Conservation (phyloP, 2,797 vertebrate genomes). For the Gambelia wislizenii region DNA sequence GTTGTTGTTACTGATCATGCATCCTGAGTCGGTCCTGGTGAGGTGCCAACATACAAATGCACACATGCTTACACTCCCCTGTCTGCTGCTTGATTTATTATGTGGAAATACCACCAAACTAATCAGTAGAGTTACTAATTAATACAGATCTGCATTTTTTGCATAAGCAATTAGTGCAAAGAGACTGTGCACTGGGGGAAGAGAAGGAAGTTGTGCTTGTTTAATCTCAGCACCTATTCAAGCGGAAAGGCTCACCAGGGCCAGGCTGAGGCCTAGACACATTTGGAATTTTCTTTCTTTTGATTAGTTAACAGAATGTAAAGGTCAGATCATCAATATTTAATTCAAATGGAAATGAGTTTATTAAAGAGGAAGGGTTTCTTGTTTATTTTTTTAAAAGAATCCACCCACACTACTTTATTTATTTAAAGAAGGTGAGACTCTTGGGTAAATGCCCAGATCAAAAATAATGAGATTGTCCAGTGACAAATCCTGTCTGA, state of each 20-base stretch:
- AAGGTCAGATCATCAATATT: conserved; percentile 90
- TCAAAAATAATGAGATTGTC: conserved; percentile 78
- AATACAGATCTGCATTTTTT: conserved; percentile 93
- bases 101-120: conserved; percentile 87
- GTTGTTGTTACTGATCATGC: conserved; percentile 64
- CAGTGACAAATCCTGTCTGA: conserved; percentile 70
- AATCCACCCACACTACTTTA: conserved; percentile 66
- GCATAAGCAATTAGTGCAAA: conserved; percentile 90
- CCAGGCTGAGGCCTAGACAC: conserved; percentile 78
- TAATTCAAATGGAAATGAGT: conserved; percentile 83
- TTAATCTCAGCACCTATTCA: conserved; percentile 86
- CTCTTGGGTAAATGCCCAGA: conserved; percentile 71
- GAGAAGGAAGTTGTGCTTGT: conserved; percentile 86
- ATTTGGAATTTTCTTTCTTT: conserved; percentile 79
- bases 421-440: conserved; percentile 78
- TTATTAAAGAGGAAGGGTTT: conserved; percentile 76
- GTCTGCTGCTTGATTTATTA: conserved; percentile 89
- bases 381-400: not conserved
- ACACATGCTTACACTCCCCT: conserved; percentile 45
- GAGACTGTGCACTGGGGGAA: conserved; percentile 82
- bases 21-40: conserved; percentile 83
- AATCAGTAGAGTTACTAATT: conserved; percentile 92
- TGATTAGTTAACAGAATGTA: conserved; percentile 86
- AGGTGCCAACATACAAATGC: conserved; percentile 81
- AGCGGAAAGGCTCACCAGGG: conserved; percentile 84